Percentiles rank a stretch among this genome's conserved stretches.
phyloP scores from a whole-genome alignment of 1,140 invertebrate genomes.

The Neodiprion pinetum region DNA sequence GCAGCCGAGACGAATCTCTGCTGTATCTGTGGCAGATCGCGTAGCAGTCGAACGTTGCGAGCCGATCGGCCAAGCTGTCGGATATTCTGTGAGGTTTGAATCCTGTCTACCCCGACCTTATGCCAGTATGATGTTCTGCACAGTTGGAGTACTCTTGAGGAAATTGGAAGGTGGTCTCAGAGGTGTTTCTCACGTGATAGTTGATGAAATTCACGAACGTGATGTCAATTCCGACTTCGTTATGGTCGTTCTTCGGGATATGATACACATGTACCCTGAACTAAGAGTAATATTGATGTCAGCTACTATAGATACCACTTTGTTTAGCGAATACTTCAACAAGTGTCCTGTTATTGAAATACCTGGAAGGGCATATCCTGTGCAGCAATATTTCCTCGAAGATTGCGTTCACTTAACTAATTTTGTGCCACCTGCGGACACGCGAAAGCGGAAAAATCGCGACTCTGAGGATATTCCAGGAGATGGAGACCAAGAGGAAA shows the following conservation, averaged over 20 bases:
- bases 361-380: constrained; percentile 80
- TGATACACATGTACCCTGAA: constrained; percentile 89
- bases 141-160: constrained; percentile 89
- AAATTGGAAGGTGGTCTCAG: constrained; percentile 88
- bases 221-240: constrained; percentile 98
- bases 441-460: constrained; percentile 71
- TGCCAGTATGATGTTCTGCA: constrained; percentile 93
- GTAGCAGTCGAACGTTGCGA: constrained; percentile 89
- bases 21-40: constrained; percentile 91
- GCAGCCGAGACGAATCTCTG: constrained; percentile 93
- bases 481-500: constrained; percentile 75
- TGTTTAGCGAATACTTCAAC: constrained; percentile 93
- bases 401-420: constrained; percentile 84
- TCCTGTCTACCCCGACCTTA: constrained; percentile 89
- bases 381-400: constrained; percentile 89
- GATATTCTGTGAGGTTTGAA: constrained; percentile 94
- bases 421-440: constrained; percentile 78
- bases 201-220: constrained; percentile 98
- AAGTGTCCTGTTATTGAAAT: constrained; percentile 85
- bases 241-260: constrained; percentile 90
- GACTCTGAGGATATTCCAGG: constrained; percentile 72
- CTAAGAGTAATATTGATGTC: constrained; percentile 96
- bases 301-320: constrained; percentile 91
- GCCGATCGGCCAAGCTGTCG: constrained; percentile 80
- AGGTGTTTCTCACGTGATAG: constrained; percentile 89